These are phyloP conservation scores for Coecobrya sp. DNA, from an alignment of 2,888 invertebrate genomes.

Conservation along the genomic window DNA sequence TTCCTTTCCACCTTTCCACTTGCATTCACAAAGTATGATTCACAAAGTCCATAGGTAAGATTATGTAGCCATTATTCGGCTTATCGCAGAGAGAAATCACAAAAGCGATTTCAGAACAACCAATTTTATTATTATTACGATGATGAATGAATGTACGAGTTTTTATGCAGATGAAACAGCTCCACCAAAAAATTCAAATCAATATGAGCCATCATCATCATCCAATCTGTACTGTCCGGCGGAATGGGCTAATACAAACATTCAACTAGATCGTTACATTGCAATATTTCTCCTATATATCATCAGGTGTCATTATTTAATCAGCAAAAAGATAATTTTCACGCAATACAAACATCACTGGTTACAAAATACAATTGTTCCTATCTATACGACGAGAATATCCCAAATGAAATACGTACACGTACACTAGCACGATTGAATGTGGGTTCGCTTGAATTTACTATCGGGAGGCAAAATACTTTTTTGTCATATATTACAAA, in stretches of 20 bases:
- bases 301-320: constrained; percentile 51
- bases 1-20: neutral
- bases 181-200: constrained; percentile 42
- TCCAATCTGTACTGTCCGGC: neutral
- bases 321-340: constrained; percentile 24
- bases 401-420: neutral
- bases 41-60: neutral
- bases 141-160: neutral
- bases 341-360: neutral
- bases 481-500: neutral
- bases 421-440: neutral
- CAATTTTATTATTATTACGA: constrained; percentile 13
- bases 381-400: neutral
- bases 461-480: neutral
- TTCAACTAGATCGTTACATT: neutral
- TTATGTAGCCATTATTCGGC: neutral
- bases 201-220: neutral
- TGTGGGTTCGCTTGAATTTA: neutral
- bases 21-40: neutral
- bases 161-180: constrained; percentile 11
- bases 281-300: constrained; percentile 1
- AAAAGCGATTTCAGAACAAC: constrained; percentile 9
- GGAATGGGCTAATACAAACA: neutral
- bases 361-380: neutral
- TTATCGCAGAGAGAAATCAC: constrained; percentile 49